These are phyloP conservation scores for Actinia equina DNA, from an alignment of 64 coral and sea anemone genomes.

Conservation along the genomic window DNA sequence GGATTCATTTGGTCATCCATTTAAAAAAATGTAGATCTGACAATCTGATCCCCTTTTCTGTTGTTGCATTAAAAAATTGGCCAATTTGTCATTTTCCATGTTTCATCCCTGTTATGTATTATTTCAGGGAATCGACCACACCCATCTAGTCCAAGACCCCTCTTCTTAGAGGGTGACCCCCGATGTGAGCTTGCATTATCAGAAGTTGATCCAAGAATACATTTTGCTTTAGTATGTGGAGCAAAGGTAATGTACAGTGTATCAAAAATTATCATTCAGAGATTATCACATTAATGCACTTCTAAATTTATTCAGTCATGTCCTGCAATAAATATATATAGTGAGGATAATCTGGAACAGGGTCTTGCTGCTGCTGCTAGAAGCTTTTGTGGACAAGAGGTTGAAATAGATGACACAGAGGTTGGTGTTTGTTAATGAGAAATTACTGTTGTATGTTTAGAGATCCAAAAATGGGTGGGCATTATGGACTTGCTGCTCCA, in stretches of 20 bases:
- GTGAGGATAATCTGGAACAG: constrained; percentile 64
- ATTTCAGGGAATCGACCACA: constrained; percentile 74
- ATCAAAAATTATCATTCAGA: background rate
- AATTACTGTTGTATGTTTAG: background rate
- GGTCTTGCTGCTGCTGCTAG: constrained; percentile 74
- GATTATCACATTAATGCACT: background rate
- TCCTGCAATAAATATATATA: constrained; percentile 88
- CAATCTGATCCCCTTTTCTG: too few relatives aligned
- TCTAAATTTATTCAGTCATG: constrained; percentile 60
- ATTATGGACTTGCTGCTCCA: too few relatives aligned
- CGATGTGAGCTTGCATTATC: constrained; percentile 50
- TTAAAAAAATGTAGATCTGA: too few relatives aligned
- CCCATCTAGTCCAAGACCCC: constrained; percentile 58
- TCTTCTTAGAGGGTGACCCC: constrained; percentile 56
- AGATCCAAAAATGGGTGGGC: too few relatives aligned
- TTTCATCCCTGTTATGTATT: background rate
- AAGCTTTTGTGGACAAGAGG: constrained; percentile 86
- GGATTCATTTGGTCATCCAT: too few relatives aligned
- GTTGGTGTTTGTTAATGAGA: background rate
- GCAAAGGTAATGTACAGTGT: constrained; percentile 58
- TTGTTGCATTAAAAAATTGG: too few relatives aligned
- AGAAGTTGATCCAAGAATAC: constrained; percentile 88
- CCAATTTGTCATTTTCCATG: too few relatives aligned
- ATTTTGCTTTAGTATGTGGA: constrained; percentile 98
- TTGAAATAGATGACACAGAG: constrained; percentile 27